phyloP scores from a whole-genome alignment of 2,888 invertebrate species.

The Erebia ligea region DNA sequence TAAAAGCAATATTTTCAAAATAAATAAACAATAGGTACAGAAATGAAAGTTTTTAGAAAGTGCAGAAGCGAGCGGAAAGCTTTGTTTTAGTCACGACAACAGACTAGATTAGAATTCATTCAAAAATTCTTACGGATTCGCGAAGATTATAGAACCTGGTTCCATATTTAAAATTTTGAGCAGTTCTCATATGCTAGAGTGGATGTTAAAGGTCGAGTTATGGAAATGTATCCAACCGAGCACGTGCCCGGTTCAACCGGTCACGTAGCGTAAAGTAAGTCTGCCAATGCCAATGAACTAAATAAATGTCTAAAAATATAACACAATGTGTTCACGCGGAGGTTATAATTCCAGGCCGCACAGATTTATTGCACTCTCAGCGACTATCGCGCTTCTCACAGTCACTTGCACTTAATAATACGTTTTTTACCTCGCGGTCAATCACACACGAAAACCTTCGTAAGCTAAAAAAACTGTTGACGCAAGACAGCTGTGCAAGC shows the following conservation, averaged over 20 bases:
- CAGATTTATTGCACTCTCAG: slow-evolving; percentile 42
- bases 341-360: slow-evolving; percentile 67
- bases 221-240: slow-evolving; percentile 52
- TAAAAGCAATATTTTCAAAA: background rate
- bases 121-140: slow-evolving; percentile 69
- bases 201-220: slow-evolving; percentile 30
- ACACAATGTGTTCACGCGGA: slow-evolving; percentile 65
- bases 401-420: slow-evolving; percentile 57
- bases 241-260: slow-evolving; percentile 63
- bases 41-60: slow-evolving; percentile 36
- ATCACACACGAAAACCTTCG: slow-evolving; percentile 58
- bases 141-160: slow-evolving; percentile 64
- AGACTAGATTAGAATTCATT: slow-evolving; percentile 48
- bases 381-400: slow-evolving; percentile 53
- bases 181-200: slow-evolving; percentile 47
- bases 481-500: slow-evolving; percentile 76
- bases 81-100: slow-evolving; percentile 55
- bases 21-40: background rate
- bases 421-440: slow-evolving; percentile 55
- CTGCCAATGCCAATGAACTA: slow-evolving; percentile 77
- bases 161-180: slow-evolving; percentile 58
- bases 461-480: slow-evolving; percentile 61
- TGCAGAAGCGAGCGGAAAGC: slow-evolving; percentile 49
- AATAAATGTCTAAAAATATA: slow-evolving; percentile 79
- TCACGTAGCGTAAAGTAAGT: slow-evolving; percentile 58